Evolutionary conservation across 2,888 invertebrate species (phyloP), one percentile per base, ranked within the genome.

Genomic region (Agriotes lineatus): DNA sequence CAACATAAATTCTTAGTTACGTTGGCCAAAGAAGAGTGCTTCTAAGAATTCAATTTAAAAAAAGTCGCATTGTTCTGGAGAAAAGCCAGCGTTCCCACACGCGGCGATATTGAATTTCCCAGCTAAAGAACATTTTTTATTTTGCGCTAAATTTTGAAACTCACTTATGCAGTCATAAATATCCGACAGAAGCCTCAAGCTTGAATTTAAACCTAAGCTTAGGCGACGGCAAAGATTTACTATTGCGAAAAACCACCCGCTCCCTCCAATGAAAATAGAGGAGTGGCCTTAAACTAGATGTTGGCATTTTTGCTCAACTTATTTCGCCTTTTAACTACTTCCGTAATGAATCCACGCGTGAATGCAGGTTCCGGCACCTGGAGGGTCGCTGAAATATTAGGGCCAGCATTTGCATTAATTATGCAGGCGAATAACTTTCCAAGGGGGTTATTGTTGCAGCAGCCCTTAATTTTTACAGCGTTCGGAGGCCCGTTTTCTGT

Each of bases 321-420:
- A 61, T 67, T 67, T 67, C 54, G 35, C 60, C 45, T 54, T 58
- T 61, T 67, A 67, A 60, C 67, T 57, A 61, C 54, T 61, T 56
- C 45, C 45, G 54, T 67, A 67, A 61, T 61, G 52, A 67, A 61
- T 61, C 52, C 45, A 67, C 60, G 61, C 61, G 56, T 60, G 67
- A 61, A 61, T 61, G 56, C 56, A 60, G 56, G 35, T 61, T 67
- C 67, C 60, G 60, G 61, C 57, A 61, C 67, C 60, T 60, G 68
- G 56, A 69, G 72, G 71, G 69, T 69, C 58, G 65, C 71, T 74
- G 70, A 76, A 76, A 75, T 77, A 76, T 76, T 75, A 70, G 72
- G 16, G 70, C 72, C 73, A 69, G 71, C 75, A 75, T 75, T 75
- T 77, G 74, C 76, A 76, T 77, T 76, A 77, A 75, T 76, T 76